Evolutionary conservation across 2,797 vertebrate genomes (phyloP).

Genomic region (Silurus aristotelis): DNA sequence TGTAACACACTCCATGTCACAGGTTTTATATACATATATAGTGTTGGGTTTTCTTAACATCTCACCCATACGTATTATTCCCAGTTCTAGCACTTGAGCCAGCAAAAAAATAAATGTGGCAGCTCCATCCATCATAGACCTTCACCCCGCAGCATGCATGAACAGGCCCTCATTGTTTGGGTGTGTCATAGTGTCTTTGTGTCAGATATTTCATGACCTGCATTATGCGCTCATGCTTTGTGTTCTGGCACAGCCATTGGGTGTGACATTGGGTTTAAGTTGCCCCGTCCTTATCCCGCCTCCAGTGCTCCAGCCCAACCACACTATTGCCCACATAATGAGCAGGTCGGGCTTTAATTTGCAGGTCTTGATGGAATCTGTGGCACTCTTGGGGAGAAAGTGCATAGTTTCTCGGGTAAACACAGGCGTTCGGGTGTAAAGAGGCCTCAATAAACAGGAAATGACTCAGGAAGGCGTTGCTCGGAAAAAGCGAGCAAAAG

Average conservation of each 20-base stretch:
- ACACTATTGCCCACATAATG: slow-evolving; percentile 73
- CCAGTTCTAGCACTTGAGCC: slow-evolving; percentile 10
- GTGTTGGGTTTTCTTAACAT: background rate
- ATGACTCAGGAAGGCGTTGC: slow-evolving; percentile 77
- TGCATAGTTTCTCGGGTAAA: slow-evolving; percentile 76
- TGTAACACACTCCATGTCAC: slow-evolving; percentile 37
- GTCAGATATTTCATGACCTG: slow-evolving; percentile 22
- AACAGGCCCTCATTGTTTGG: slow-evolving; percentile 9
- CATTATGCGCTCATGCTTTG: slow-evolving; percentile 52
- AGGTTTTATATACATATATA: slow-evolving; percentile 19
- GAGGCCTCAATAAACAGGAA: slow-evolving; percentile 83
- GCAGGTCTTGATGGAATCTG: slow-evolving; percentile 77
- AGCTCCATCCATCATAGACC: slow-evolving; percentile 27
- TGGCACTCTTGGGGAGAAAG: slow-evolving; percentile 71
- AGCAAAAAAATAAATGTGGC: slow-evolving; percentile 1
- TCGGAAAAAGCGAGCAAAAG: slow-evolving; percentile 75
- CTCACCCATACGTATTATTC: background rate
- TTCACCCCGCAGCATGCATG: background rate
- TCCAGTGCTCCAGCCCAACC: slow-evolving; percentile 65
- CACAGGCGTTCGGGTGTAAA: slow-evolving; percentile 72
- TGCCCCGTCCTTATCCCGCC: slow-evolving; percentile 68
- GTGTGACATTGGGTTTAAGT: slow-evolving; percentile 67
- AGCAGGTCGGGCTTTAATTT: slow-evolving; percentile 77
- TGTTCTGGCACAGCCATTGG: slow-evolving; percentile 60
- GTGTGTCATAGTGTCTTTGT: slow-evolving; percentile 33